phyloP scores from a whole-genome alignment of 2,888 invertebrate genomes.

The Stramonita haemastoma region DNA sequence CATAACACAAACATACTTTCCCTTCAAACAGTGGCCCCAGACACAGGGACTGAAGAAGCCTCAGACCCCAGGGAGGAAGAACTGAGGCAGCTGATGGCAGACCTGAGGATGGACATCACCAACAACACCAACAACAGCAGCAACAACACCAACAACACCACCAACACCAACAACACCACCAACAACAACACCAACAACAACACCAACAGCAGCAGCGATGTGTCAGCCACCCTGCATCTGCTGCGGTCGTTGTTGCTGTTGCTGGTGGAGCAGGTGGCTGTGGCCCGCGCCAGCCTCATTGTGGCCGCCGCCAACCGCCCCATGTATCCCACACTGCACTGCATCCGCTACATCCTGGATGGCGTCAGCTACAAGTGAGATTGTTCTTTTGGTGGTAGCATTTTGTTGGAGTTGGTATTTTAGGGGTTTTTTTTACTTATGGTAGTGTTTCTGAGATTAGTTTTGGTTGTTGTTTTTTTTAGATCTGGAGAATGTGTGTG shows the following conservation, averaged over 20 bases:
- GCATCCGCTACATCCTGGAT: constrained; percentile 82
- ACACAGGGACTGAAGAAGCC: not conserved
- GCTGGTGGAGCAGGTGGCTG: constrained; percentile 74
- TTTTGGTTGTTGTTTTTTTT: not conserved
- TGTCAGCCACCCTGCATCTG: constrained; percentile 38
- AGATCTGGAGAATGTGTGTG: too few species aligned
- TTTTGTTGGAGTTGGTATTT: not conserved
- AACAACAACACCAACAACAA: not conserved
- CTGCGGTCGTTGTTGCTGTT: constrained; percentile 62
- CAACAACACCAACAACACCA: too few species aligned
- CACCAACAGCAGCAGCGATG: not conserved
- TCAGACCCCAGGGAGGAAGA: not conserved
- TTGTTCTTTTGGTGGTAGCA: not conserved
- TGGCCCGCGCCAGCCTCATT: constrained; percentile 82
- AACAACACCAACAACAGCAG: not conserved
- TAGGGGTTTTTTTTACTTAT: not conserved
- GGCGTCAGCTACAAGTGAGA: constrained; percentile 79
- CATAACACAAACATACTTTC: not conserved
- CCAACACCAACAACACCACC: too few species aligned
- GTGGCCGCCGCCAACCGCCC: constrained; percentile 84
- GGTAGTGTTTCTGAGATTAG: not conserved
- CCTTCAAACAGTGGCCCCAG: not conserved
- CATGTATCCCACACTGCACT: constrained; percentile 86
- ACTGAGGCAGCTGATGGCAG: not conserved
- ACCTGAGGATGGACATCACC: not conserved